Evolutionary conservation across 2,888 invertebrate species (phyloP), one percentile per base, ranked within the genome.

Genomic region (Perizoma flavofasciatum): DNA sequence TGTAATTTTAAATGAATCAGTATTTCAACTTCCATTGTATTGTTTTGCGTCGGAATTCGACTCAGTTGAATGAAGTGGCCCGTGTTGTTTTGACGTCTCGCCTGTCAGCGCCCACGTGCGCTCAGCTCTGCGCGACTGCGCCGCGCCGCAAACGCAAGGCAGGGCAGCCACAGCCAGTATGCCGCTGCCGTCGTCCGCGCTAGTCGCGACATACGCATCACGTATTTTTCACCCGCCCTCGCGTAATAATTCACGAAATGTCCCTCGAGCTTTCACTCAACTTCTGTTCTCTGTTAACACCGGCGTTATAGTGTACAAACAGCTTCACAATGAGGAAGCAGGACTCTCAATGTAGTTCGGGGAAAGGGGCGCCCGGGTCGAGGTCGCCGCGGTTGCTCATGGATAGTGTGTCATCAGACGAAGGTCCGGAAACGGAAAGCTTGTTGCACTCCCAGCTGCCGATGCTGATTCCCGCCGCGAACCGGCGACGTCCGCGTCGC

Each of bases 401-500:
- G 66, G 89, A 90, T 71, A 91, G 90, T 75, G 78, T 89, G 68
- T 91, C 91, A 52, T 91, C 91, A 60, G 88, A 88, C 67, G 90
- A 92, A 67, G 88, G 89, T 56, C 89, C 87, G 61, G 92, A 92
- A 78, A 86, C 87, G 34, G 88, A 91, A 77, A 83, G 83, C 52
- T 79, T 92, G 62, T 78, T 92, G 67, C 75, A 68, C 67, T 73
- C 79, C 11, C 86, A 84, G 68, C 79, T 85, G 45, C 81, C 82
- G 9, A 78, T 80, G 56, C 75, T 89, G 60, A 79, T 87, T 51
- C 78, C 81, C 39, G 81, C 82, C 47, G 75, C 78, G 59, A 78
- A 78, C 61, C 57, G 59, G 45, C 57, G 57, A 41, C 61, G 68
- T n/a, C 58, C 58, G 39, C 83, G 92, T 4, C 79, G 92, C 43